phyloP scores from a whole-genome alignment of 2,888 invertebrate species.

The Merodon equestris region DNA sequence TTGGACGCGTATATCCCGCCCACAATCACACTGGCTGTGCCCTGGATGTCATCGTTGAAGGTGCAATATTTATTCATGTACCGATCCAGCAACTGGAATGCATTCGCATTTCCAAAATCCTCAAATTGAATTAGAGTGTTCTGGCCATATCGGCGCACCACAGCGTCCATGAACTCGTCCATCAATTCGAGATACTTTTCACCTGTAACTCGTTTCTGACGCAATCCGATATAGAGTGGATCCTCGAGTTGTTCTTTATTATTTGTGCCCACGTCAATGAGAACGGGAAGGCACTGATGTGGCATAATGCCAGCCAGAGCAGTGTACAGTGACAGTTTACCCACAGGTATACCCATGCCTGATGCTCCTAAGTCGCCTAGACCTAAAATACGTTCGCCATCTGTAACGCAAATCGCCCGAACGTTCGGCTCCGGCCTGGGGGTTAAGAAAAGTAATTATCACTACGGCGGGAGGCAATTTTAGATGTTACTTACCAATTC shows the following conservation, averaged over 20 bases:
- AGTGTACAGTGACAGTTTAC: slow-evolving; percentile 96
- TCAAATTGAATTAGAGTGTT: slow-evolving; percentile 94
- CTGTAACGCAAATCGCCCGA: slow-evolving; percentile 94
- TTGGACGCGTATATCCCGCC: slow-evolving; percentile 86
- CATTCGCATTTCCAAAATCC: slow-evolving; percentile 98
- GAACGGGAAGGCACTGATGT: slow-evolving; percentile 95
- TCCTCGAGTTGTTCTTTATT: slow-evolving; percentile 93
- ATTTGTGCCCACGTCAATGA: slow-evolving; percentile 96
- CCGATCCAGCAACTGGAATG: slow-evolving; percentile 94
- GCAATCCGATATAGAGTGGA: slow-evolving; percentile 95
- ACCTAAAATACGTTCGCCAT: slow-evolving; percentile 98
- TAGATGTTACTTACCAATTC: slow-evolving; percentile 74
- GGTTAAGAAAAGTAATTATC: slow-evolving; percentile 4
- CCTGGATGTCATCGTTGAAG: slow-evolving; percentile 99
- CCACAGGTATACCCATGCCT: slow-evolving; percentile 98
- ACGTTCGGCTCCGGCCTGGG: slow-evolving; percentile 90
- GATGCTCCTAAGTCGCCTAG: slow-evolving; percentile 97
- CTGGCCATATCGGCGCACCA: slow-evolving; percentile 91
- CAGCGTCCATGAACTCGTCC: slow-evolving; percentile 98
- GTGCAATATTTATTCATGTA: slow-evolving; percentile 96
- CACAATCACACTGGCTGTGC: slow-evolving; percentile 97
- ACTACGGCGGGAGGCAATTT: neutral
- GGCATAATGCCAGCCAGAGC: slow-evolving; percentile 98
- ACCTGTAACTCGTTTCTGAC: slow-evolving; percentile 91
- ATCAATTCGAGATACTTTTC: slow-evolving; percentile 94